Evolutionary conservation across 2,888 invertebrate genomes (phyloP), one percentile per base, ranked within the genome.

Genomic region (Dione vanillae): DNA sequence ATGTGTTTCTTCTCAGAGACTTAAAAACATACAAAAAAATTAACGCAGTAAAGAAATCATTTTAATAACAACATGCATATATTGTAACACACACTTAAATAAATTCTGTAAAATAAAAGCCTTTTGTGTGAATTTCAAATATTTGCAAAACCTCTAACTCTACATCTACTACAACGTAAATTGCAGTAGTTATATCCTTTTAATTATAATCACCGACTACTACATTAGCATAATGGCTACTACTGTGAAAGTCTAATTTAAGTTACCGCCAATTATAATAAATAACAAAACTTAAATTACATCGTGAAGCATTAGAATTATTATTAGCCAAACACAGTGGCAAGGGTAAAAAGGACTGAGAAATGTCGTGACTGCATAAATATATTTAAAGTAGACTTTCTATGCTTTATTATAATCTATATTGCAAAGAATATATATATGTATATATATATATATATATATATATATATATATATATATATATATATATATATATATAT

Each of bases 241-340:
- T 45, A 61, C 45, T 61, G 61, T 7, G 27, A 61, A 45, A 61
- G n/a, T 61, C 20, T 16, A 61, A 64, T 16, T 64, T 64, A 64
- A 64, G 20, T 64, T 64, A 51, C 49, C 49, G 27, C 47, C 64
- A 64, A 64, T 64, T 64, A 64, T 51, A 64, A 64, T 64, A 64
- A 64, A 64, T 64, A 64, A 49, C 72, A 79, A 76, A 78, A 79
- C 80, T 82, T 78, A 82, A 82, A 79, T 79, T 58, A 68, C 49
- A 65, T 51, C 43, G 66, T 66, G 62, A 70, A 64, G 67, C 59
- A 64, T 70, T 72, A 75, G 62, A 70, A 64, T 68, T 54, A 64
- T 70, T 72, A 75, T 75, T 70, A 70, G 64, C 59, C 59, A 65
- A 71, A 74, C 68, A 69, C 65, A 67, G 69, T 65, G 65, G 45